phyloP scores from a whole-genome alignment of 2,888 invertebrate species.

The Nipponacmea schrenckii region DNA sequence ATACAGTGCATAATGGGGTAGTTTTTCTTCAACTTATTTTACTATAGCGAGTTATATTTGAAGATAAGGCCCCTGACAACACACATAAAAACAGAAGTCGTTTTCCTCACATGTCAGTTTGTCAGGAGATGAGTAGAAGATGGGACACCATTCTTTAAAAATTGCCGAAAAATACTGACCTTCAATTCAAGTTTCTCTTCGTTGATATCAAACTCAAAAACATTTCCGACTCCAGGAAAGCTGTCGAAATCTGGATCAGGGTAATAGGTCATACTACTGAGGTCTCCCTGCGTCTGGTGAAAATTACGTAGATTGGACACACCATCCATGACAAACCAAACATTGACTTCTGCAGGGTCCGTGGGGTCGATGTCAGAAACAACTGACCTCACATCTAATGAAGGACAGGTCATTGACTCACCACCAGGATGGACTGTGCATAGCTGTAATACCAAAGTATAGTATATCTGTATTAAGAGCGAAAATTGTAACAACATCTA shows the following conservation, averaged over 20 bases:
- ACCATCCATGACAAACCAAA: constrained; percentile 64
- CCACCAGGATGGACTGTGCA: constrained; percentile 38
- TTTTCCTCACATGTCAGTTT: too few species aligned
- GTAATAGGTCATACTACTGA: constrained; percentile 57
- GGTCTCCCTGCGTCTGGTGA: constrained; percentile 27
- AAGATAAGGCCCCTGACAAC: too few species aligned
- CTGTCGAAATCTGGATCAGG: constrained; percentile 56
- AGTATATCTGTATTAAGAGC: too few species aligned
- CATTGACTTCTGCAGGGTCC: constrained; percentile 37
- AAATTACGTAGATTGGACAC: constrained; percentile 45
- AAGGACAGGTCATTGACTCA: constrained; percentile 52
- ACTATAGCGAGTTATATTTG: too few species aligned
- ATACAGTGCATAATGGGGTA: too few species aligned
- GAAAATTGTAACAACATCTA: too few species aligned
- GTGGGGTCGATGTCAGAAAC: constrained; percentile 29
- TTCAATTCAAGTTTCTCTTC: constrained; percentile 46
- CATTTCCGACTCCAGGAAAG: constrained; percentile 41
- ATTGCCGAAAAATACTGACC: constrained; percentile 44
- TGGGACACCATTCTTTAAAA: too few species aligned
- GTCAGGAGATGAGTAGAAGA: too few species aligned
- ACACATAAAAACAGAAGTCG: too few species aligned
- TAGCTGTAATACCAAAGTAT: constrained; percentile 29
- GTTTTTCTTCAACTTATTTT: too few species aligned
- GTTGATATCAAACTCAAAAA: constrained; percentile 43
- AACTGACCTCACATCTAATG: constrained; percentile 44